These are phyloP conservation scores for Papilio xuthus DNA, from an alignment of 1,140 invertebrate genomes.

Conservation along the genomic window DNA sequence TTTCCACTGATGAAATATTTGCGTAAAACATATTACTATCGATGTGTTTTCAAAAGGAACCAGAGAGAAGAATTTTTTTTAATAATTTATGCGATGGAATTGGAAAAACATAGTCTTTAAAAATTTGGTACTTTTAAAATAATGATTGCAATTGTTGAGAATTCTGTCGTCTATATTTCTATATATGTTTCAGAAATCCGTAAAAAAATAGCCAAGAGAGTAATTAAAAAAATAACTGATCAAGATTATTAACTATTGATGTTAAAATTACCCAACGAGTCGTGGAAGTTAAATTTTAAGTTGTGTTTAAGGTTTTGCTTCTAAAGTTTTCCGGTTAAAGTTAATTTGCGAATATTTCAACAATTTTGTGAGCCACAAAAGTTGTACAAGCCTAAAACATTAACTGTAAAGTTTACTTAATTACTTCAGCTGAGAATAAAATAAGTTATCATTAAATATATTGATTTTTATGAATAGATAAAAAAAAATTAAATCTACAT, in stretches of 20 bases:
- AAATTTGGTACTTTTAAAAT: too few relatives aligned
- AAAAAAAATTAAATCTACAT: background rate
- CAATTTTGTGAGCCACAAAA: background rate
- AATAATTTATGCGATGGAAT: too few relatives aligned
- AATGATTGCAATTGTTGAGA: too few relatives aligned
- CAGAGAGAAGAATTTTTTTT: too few relatives aligned
- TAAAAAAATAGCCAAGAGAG: too few relatives aligned
- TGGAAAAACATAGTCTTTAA: too few relatives aligned
- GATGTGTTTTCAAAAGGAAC: too few relatives aligned
- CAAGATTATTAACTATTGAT: constrained; percentile 12
- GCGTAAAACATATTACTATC: too few relatives aligned
- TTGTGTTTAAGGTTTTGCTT: background rate
- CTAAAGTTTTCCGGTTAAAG: constrained; percentile 9
- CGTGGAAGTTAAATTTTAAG: background rate
- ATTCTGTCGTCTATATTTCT: too few relatives aligned
- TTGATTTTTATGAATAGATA: background rate
- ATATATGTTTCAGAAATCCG: too few relatives aligned
- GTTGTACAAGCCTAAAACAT: background rate
- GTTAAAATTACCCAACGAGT: background rate
- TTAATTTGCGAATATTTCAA: constrained; percentile 9
- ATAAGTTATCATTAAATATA: background rate
- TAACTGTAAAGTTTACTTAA: background rate
- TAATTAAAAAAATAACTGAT: background rate
- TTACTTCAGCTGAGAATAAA: background rate
- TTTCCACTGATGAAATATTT: background rate